Conservation (phyloP, 2,797 vertebrate genomes). For the Catamblyrhynchus diadema region DNA sequence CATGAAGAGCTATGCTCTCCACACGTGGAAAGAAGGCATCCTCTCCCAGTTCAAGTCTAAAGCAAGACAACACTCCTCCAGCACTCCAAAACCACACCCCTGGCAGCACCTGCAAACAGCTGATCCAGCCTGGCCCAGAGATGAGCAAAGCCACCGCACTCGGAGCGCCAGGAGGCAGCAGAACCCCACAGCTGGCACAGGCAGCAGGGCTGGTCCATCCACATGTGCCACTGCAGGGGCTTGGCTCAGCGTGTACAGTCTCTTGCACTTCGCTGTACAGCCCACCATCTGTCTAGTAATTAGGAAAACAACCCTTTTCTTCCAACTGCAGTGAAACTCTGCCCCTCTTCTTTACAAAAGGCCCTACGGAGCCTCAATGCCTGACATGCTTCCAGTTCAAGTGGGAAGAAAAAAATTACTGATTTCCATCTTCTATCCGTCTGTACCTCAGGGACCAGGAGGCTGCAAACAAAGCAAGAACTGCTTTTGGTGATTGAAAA, state of each 20-base stretch:
- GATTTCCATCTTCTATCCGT: background rate
- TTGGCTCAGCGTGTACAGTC: background rate
- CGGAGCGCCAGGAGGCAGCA: background rate
- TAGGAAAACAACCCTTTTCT: background rate
- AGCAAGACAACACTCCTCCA: background rate
- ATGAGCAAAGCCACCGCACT: background rate
- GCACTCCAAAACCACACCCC: fast-evolving
- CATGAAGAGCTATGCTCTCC: fast-evolving
- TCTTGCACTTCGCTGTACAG: background rate
- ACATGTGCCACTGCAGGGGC: background rate
- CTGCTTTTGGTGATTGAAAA: background rate
- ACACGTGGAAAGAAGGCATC: fast-evolving
- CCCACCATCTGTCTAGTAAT: background rate
- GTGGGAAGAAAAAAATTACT: background rate
- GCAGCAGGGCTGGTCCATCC: background rate
- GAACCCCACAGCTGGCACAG: background rate
- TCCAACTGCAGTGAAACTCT: background rate
- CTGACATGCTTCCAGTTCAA: background rate
- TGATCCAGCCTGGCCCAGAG: background rate
- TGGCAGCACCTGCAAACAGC: background rate
- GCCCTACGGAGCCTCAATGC: background rate
- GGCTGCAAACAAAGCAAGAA: background rate
- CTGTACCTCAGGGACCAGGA: background rate
- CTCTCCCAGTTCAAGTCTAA: background rate
- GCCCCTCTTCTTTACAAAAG: background rate